phyloP scores from a whole-genome alignment of 1,140 invertebrate genomes.

The Ceratina australensis region DNA sequence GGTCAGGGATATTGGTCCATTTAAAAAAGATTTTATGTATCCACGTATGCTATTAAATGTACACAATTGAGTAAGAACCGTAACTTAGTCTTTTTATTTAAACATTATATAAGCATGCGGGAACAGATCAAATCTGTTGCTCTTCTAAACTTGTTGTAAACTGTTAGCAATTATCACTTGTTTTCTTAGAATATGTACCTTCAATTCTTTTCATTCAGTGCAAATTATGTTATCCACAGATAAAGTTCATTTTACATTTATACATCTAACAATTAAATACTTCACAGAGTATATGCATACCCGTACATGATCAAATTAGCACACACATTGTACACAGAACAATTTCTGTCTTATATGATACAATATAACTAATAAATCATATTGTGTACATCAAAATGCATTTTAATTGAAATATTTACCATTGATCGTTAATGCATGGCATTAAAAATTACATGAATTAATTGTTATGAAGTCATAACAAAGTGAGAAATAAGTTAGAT shows the following conservation, averaged over 20 bases:
- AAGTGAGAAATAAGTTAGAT: conserved; percentile 38
- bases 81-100: background rate
- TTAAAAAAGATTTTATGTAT: no score
- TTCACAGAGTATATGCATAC: background rate
- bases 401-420: conserved; percentile 25
- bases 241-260: conserved; percentile 25
- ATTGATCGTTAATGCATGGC: conserved; percentile 41
- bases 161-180: background rate
- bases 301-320: background rate
- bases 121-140: background rate
- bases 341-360: background rate
- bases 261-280: conserved; percentile 11
- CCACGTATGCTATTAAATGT: background rate
- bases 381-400: background rate
- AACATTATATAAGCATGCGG: background rate
- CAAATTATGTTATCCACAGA: conserved; percentile 16
- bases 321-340: no score
- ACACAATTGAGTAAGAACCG: background rate
- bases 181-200: background rate
- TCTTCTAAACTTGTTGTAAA: background rate
- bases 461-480: conserved; percentile 46
- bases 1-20: no score
- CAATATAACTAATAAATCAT: conserved; percentile 12
- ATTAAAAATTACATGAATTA: conserved; percentile 36
- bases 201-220: conserved; percentile 13